Conservation (phyloP, 2,113 vertebrate genomes). For the Chaetodon auriga region DNA sequence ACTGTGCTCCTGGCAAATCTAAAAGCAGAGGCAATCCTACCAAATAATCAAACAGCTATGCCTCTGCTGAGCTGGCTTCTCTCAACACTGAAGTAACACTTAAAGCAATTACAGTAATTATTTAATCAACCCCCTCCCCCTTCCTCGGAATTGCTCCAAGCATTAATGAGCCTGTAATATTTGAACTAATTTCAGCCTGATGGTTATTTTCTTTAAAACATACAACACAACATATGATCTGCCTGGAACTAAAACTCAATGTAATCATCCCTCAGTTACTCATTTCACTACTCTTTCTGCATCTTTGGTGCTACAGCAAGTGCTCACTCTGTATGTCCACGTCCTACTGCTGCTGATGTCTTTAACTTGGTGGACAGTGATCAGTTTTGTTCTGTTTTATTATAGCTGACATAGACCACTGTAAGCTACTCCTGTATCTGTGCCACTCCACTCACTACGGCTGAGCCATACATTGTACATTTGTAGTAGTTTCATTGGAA, state of each 20-base stretch:
- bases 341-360: no score
- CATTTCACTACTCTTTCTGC: background rate
- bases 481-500: background rate
- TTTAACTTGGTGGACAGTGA: background rate
- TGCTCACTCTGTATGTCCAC: background rate
- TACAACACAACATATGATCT: background rate
- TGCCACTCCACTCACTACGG: background rate
- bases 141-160: slow-evolving; percentile 4
- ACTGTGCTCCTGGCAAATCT: slow-evolving; percentile 31
- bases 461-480: background rate
- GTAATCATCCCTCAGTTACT: background rate
- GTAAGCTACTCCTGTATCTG: background rate
- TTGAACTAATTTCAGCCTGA: slow-evolving; percentile 6
- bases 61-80: slow-evolving; percentile 4
- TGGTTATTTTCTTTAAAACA: slow-evolving; percentile 6
- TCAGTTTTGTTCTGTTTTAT: background rate
- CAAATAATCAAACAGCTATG: slow-evolving; percentile 35
- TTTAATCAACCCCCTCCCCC: slow-evolving; percentile 30
- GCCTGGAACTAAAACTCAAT: background rate
- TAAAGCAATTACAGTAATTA: slow-evolving; percentile 25
- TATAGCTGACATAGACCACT: background rate
- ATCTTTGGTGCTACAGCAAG: background rate
- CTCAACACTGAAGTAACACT: slow-evolving; percentile 25
- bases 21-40: slow-evolving; percentile 39
- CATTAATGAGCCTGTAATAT: background rate